Evolutionary conservation across 2,113 vertebrate species (phyloP).

Genomic region (Microtus oregoni): DNA sequence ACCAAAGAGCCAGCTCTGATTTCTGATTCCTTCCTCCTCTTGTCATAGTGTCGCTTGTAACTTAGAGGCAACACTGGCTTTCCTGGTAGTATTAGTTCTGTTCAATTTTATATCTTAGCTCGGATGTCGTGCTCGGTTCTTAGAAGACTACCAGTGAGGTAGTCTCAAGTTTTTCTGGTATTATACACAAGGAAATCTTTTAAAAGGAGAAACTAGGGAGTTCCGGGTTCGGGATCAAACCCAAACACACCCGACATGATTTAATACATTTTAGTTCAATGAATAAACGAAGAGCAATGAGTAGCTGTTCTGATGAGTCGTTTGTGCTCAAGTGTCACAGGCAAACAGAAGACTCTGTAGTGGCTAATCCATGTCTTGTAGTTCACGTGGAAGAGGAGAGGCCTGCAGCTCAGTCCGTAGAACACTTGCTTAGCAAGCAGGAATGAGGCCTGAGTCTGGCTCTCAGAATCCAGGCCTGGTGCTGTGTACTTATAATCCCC

Average conservation of each 20-base stretch:
- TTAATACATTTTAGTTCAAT: background rate
- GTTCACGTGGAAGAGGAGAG: background rate
- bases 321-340: background rate
- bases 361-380: background rate
- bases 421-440: background rate
- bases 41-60: background rate
- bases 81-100: background rate
- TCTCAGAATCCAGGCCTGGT: background rate
- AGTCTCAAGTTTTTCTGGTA: slow-evolving; percentile 51
- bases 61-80: background rate
- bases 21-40: slow-evolving; percentile 15
- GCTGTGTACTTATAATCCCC: no score
- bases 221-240: background rate
- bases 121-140: background rate
- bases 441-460: no score
- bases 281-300: background rate
- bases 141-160: background rate
- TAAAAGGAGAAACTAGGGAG: background rate
- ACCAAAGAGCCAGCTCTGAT: background rate
- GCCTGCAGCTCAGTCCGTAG: background rate
- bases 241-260: background rate
- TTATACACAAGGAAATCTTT: slow-evolving; percentile 76
- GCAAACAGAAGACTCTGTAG: background rate
- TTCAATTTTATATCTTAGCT: slow-evolving; percentile 2
- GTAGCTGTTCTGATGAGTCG: slow-evolving; percentile 15